A percentile compares a stretch with the other conserved stretches of the same genome.
Conservation (phyloP, 2,113 vertebrate genomes). For the Polypterus senegalus region DNA sequence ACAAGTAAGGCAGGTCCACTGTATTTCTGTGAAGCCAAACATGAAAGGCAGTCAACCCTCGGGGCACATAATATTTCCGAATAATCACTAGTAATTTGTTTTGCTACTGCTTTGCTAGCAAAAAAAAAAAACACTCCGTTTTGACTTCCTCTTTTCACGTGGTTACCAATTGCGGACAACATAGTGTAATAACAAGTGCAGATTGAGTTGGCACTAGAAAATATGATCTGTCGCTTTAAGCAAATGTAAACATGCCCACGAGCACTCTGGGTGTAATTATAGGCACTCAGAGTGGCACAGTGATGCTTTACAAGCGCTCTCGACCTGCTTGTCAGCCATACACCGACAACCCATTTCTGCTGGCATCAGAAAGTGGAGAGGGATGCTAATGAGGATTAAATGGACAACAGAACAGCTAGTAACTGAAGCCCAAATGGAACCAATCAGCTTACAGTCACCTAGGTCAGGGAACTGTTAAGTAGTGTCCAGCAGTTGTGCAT, state of each 20-base stretch:
- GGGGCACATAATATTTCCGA: too few relatives aligned
- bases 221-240: conserved; percentile 70
- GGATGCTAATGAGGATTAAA: conserved; percentile 77
- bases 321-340: conserved; percentile 67
- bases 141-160: conserved; percentile 25
- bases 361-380: conserved; percentile 77
- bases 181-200: conserved; percentile 17
- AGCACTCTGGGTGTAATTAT: conserved; percentile 80
- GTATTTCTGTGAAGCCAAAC: too few relatives aligned
- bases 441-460: conserved; percentile 36
- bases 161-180: conserved; percentile 35
- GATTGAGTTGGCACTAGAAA: conserved; percentile 34
- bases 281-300: conserved; percentile 83
- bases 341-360: conserved; percentile 76
- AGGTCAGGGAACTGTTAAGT: background rate
- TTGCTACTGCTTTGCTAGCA: too few relatives aligned
- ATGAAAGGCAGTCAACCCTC: too few relatives aligned
- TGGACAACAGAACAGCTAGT: conserved; percentile 46
- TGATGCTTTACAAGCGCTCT: conserved; percentile 76
- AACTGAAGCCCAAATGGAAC: conserved; percentile 18
- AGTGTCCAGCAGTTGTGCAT: too few relatives aligned
- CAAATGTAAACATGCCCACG: conserved; percentile 79
- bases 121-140: background rate
- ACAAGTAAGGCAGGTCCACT: too few relatives aligned
- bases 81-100: too few relatives aligned